These are phyloP conservation scores for Brachyalestes nurse DNA, from an alignment of 2,797 vertebrate species.

Conservation along the genomic window DNA sequence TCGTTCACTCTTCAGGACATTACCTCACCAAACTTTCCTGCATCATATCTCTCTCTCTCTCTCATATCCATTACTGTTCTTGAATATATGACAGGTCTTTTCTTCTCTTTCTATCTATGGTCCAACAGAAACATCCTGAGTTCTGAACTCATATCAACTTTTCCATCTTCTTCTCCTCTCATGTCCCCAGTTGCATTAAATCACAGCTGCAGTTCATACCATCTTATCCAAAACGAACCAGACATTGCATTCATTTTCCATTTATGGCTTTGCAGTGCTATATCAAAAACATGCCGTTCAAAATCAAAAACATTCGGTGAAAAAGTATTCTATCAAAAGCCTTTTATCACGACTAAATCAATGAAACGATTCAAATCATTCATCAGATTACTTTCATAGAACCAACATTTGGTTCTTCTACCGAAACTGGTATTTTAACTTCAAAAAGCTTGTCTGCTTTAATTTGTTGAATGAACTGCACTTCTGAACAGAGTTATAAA, in stretches of 20 bases:
- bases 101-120: neutral
- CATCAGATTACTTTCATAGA: too few relatives aligned
- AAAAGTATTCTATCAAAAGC: neutral
- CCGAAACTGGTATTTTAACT: too few relatives aligned
- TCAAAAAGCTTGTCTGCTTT: too few relatives aligned
- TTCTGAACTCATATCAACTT: neutral
- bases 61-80: neutral
- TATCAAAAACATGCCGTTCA: neutral
- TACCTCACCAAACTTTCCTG: constrained; percentile 34
- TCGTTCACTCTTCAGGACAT: constrained; percentile 40
- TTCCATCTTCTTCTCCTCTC: constrained; percentile 12
- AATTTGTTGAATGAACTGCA: too few relatives aligned
- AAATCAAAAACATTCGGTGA: neutral
- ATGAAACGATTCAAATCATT: too few relatives aligned
- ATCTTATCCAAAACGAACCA: neutral
- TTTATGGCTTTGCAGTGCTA: neutral
- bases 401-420: too few relatives aligned
- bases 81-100: constrained; percentile 23
- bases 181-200: neutral
- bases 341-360: neutral
- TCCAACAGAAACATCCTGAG: constrained; percentile 26
- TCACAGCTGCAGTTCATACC: neutral
- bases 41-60: neutral
- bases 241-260: neutral
- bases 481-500: too few relatives aligned